These are phyloP conservation scores for Callyntrura sp. DNA, from an alignment of 2,888 invertebrate genomes.

Conservation along the genomic window DNA sequence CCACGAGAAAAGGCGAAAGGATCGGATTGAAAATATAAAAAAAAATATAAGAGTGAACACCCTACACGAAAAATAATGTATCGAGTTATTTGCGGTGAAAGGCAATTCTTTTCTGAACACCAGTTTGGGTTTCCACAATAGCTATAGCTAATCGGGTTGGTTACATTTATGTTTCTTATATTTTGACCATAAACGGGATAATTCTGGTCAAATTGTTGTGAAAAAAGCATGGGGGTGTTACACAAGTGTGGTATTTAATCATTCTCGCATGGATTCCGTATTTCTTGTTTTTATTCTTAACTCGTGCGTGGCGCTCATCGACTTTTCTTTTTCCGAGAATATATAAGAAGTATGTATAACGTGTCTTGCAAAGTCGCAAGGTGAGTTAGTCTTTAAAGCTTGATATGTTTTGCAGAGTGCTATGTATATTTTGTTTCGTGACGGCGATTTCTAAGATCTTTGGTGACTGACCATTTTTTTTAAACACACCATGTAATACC, in stretches of 20 bases:
- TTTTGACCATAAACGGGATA: constrained; percentile 10
- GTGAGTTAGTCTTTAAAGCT: background rate
- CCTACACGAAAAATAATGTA: too few species aligned
- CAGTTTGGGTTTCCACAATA: constrained; percentile 2
- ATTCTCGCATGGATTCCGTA: constrained; percentile 42
- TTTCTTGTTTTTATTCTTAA: constrained; percentile 19
- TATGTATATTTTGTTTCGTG: constrained; percentile 23
- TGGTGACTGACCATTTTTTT: constrained; percentile 9
- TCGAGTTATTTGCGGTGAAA: constrained; percentile 3
- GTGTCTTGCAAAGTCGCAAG: background rate
- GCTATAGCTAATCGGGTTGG: constrained; percentile 5
- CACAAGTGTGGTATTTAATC: constrained; percentile 48
- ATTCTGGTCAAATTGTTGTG: constrained; percentile 31
- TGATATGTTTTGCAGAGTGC: background rate
- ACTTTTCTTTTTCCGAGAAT: constrained; percentile 34
- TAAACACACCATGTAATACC: background rate
- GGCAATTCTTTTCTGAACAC: constrained; percentile 9
- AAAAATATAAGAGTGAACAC: background rate
- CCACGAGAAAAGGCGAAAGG: too few species aligned
- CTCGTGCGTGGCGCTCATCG: constrained; percentile 43
- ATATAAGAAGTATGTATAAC: background rate
- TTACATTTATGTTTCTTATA: background rate
- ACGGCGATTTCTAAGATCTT: constrained; percentile 36
- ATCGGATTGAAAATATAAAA: constrained; percentile 23
- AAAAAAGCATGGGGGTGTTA: constrained; percentile 54